Conservation (phyloP, 2,797 vertebrate genomes). For the Hemibagrus guttatus region DNA sequence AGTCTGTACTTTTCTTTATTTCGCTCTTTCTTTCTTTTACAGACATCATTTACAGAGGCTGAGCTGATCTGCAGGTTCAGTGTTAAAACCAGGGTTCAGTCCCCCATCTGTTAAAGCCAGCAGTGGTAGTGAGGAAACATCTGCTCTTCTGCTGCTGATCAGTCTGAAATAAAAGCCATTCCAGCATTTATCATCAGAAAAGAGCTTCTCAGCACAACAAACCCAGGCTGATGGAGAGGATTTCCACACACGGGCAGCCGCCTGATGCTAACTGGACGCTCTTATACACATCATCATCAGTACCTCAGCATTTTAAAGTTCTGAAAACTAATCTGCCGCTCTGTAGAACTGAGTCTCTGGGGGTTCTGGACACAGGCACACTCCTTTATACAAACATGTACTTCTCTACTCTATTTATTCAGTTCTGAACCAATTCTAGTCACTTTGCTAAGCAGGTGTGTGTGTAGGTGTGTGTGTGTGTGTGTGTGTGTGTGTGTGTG, state of each 20-base stretch:
- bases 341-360: too few relatives aligned
- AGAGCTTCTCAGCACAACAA: slow-evolving; percentile 5
- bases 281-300: not conserved
- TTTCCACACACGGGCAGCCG: not conserved
- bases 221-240: not conserved
- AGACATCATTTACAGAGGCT: not conserved
- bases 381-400: too few relatives aligned
- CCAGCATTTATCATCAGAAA: not conserved
- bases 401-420: too few relatives aligned
- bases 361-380: not conserved
- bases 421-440: not conserved
- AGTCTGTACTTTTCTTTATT: not conserved
- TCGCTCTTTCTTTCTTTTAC: not conserved
- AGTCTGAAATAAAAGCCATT: not conserved
- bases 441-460: not conserved
- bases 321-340: not conserved
- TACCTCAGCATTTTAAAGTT: not conserved
- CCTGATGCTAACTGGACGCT: not conserved
- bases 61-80: not conserved
- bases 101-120: not conserved
- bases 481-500: not conserved
- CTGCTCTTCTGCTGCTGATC: slow-evolving; percentile 18
- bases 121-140: not conserved
- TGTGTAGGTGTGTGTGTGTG: too few relatives aligned
- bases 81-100: not conserved